Base-by-base conservation (phyloP, 2,888 invertebrate species). In the Pseudanteris insignis region DNA sequence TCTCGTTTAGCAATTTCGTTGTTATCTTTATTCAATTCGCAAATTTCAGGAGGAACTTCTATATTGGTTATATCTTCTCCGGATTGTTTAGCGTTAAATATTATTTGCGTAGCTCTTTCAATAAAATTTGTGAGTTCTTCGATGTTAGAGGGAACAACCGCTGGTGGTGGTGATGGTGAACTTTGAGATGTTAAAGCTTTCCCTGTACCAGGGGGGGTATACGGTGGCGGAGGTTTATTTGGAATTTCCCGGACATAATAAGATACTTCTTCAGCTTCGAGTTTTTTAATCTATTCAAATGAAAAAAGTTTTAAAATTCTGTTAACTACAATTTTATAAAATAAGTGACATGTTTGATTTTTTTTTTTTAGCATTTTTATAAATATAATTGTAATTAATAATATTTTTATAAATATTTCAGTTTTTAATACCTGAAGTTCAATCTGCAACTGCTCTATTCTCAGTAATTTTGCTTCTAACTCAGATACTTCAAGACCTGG, bases 161-260 rank as follows among this genome's bases (percentile, higher is more conserved):
- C 71, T 36, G 77, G 71, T 40, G 75, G 72, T 10, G 75, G 69
- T 12, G 75, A 74, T 5, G 76, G 74, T 2, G 79, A 72, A 28
- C 74, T 71, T 11, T 78, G 74, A 1, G 73, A 68, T 1, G 81
- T 77, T n/a, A n/a, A n/a, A 7, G 70, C 54, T 29, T 71, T 66
- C 13, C 66, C 69, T 1, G 67, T 75, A 2, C 76, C 76, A 1
- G 88, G 88, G 4, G 89, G 88, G 0, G 86, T 88, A 77, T 90
- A 90, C 0, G 90, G 89, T 0, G 90, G 89, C 1, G 90, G 89
- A 6, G 89, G 88, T 72, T 89, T 89, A 73, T 89, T 88, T 2
- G 89, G 89, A 62, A 89, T 88, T 77, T 88, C 88, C 34, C 89
- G 79, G 30, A 86, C 81, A 74, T 82, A 88, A 66, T 82, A 86